Evolutionary conservation across 2,797 vertebrate genomes (phyloP), one percentile per base, ranked within the genome.

Genomic region (Rhynchotus rufescens): DNA sequence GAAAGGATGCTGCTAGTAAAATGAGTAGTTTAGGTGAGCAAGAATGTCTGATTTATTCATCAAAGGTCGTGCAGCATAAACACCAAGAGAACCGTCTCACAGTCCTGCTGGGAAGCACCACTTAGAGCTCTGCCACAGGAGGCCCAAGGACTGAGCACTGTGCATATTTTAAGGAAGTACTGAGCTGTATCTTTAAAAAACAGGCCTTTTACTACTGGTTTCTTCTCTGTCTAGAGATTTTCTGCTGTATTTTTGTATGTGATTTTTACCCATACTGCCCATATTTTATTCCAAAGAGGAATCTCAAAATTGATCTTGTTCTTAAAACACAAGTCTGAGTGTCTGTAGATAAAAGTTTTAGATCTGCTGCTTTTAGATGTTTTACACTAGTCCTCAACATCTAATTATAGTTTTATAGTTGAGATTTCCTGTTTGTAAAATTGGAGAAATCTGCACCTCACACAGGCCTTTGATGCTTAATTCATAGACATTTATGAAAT

Each of bases 91-190:
- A 60, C 34, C 0, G 0, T 69, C 86, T 26, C 20, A 20, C 67
- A 17, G 68, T 76, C 84, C 82, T 89, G 51, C 77, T 95, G 82
- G 64, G 86, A 90, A 84, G 71, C 60, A 44, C 64, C 44, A 54
- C 85, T 79, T 71, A 69, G 49, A 36, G 30, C 86, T 40, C 47
- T 84, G 76, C 71, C 47, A 40, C 56, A 51, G 25, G 62, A 82
- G 86, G 21, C 51, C 42, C 60, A 42, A 64, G 64, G 62, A 89
- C 32, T 23, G 89, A 86, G 52, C 6, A 5, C 6, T 72, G 15
- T 45, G 20, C 7, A 3, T 49, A 17, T 92, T 92, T 92, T 94
- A 83, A 92, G 52, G 64, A 78, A 30, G 47, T 73, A 49, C 54
- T 13, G 26, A 47, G 17, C 45, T 19, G 68, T 80, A 74, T 17